Evolutionary conservation across 2,113 vertebrate species (phyloP), one percentile per base, ranked within the genome.

Genomic region (Eira barbara): DNA sequence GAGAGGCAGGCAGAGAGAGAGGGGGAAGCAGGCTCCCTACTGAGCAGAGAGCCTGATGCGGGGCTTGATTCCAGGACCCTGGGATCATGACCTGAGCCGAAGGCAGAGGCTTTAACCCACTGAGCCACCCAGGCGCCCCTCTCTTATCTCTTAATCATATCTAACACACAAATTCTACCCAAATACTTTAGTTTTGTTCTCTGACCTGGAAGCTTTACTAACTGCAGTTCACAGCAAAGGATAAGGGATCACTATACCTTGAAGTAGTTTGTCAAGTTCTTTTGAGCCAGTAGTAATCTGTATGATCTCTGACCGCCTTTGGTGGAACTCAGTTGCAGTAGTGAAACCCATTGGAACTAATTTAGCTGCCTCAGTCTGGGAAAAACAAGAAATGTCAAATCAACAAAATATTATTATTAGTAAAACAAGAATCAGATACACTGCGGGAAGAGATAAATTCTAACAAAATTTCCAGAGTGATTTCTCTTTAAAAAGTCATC

Each of bases 251-350:
- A 57, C 34, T 42, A 83, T 71, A 99, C 99, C 99, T 98, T 99
- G 99, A 69, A 99, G 99, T 10, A 99, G 99, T 95, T 99, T 99
- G 97, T 99, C 99, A 11, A 99, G 99, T 95, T 99, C 99, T 98
- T 99, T 99, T 90, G 99, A 99, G 12, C 99, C 99, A 9, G 99
- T 99, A n/a, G 99, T 99, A 97, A 99, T 98, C 98, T 99, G 99
- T 98, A 99, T 99, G 97, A 99, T 99, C 98, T 99, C 99, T 0
- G 99, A 99, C 90, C 99, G 99, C 87, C 99, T 99, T 98, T 99
- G 99, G 97, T 99, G 99, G 98, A 99, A 99, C 97, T 99, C 99
- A 0, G 99, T 99, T 15, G 99, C 99, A 3, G 99, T 99, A 76
- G 99, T 99, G 96, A 99, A 99, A 55, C 99, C 99, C 99, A 99